These are phyloP conservation scores for Galerucella nymphaeae DNA, from an alignment of 2,888 invertebrate genomes.

Conservation along the genomic window DNA sequence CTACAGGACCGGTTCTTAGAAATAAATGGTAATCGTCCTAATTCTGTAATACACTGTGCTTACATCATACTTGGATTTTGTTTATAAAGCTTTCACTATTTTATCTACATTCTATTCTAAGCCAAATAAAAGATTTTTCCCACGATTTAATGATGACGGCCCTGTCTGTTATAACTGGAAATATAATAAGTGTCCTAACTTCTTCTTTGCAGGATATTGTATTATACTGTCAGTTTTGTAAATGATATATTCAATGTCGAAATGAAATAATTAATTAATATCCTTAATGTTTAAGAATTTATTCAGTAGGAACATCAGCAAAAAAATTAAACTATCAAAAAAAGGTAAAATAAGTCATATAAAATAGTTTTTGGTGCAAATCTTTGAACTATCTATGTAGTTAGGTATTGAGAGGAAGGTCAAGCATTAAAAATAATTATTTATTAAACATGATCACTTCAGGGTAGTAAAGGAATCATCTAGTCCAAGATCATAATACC, in stretches of 20 bases:
- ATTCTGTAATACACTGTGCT: neutral
- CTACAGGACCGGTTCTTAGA: slow-evolving; percentile 7
- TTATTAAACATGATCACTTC: neutral
- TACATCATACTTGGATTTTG: neutral
- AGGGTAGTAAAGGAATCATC: neutral
- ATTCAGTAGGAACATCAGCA: neutral
- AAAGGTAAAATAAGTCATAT: no score
- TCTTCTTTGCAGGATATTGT: neutral
- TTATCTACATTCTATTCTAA: no score
- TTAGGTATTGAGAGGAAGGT: no score
- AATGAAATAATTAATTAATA: neutral
- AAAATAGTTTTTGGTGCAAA: no score
- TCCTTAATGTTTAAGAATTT: neutral
- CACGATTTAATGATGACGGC: neutral
- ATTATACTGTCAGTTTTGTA: neutral
- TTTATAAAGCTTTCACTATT: no score
- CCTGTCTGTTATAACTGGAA: neutral
- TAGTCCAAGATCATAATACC: neutral
- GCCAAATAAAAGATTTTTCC: no score
- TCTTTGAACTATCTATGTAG: no score
- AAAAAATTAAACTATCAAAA: no score
- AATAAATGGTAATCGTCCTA: neutral
- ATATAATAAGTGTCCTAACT: neutral
- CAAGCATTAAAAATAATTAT: no score
- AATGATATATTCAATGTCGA: slow-evolving; percentile 11